Percentiles rank a stretch among this genome's conserved stretches.
Evolutionary conservation across 2,797 vertebrate species (phyloP).

Genomic region (Scolopax bukidnonensis): DNA sequence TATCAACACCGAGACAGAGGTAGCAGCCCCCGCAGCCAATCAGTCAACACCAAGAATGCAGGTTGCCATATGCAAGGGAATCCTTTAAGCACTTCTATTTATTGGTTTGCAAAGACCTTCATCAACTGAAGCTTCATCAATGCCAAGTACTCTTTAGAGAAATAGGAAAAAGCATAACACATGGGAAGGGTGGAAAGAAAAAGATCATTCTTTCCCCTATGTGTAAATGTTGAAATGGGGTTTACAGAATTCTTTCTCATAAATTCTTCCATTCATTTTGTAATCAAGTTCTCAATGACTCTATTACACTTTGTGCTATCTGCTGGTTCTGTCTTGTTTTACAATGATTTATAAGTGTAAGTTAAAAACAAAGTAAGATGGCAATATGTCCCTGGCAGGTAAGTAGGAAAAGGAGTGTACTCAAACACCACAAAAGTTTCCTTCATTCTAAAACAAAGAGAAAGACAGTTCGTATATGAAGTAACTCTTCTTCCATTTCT

Average conservation of each 20-base stretch:
- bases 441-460: neutral
- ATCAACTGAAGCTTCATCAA: neutral
- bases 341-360: neutral
- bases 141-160: neutral
- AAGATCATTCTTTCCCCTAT: neutral
- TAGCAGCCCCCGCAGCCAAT: slow-evolving; percentile 2
- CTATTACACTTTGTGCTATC: slow-evolving; percentile 14
- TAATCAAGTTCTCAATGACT: neutral
- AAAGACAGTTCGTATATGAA: neutral
- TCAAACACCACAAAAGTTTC: neutral
- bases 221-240: neutral
- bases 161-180: neutral
- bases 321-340: slow-evolving; percentile 51
- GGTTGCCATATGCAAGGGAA: neutral
- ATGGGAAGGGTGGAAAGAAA: neutral
- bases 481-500: neutral
- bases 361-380: slow-evolving; percentile 2
- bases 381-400: neutral
- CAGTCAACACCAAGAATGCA: neutral
- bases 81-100: neutral
- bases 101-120: neutral
- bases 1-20: neutral
- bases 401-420: slow-evolving; percentile 2
- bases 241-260: neutral
- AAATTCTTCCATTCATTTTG: slow-evolving; percentile 20